Percentiles rank a stretch among this genome's conserved stretches.
phyloP scores from a whole-genome alignment of 2,797 vertebrate genomes.

The Danio albolineatus region DNA sequence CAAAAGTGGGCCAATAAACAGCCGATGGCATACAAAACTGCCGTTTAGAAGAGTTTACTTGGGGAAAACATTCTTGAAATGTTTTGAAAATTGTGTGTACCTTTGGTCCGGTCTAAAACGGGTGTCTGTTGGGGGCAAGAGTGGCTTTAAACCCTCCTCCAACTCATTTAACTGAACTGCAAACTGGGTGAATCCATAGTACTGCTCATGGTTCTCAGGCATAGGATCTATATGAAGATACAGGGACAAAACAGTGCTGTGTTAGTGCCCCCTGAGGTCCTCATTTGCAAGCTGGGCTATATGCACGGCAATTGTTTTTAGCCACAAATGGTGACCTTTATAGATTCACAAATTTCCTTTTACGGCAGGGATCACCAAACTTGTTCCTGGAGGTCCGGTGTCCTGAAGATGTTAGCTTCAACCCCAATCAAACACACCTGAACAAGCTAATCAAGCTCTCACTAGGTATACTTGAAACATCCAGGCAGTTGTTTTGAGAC shows the following conservation, averaged over 20 bases:
- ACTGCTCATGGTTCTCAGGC: slow-evolving; percentile 88
- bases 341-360: too few species aligned
- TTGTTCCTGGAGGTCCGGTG: too few species aligned
- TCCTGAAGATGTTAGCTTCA: too few species aligned
- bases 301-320: too few species aligned
- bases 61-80: neutral
- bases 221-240: slow-evolving; percentile 83
- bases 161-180: slow-evolving; percentile 94
- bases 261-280: neutral
- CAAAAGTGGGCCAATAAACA: neutral
- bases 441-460: too few species aligned
- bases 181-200: slow-evolving; percentile 96
- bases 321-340: too few species aligned
- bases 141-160: slow-evolving; percentile 77
- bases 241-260: slow-evolving; percentile 12
- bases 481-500: too few species aligned
- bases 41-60: neutral
- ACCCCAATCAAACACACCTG: too few species aligned
- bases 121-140: slow-evolving; percentile 91
- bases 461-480: too few species aligned
- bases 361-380: too few species aligned
- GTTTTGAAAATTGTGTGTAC: slow-evolving; percentile 63
- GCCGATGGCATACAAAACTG: neutral
- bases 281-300: neutral
- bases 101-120: slow-evolving; percentile 98